Evolutionary conservation across 2,113 vertebrate species (phyloP).

Genomic region (Sinocyclocheilus grahami): DNA sequence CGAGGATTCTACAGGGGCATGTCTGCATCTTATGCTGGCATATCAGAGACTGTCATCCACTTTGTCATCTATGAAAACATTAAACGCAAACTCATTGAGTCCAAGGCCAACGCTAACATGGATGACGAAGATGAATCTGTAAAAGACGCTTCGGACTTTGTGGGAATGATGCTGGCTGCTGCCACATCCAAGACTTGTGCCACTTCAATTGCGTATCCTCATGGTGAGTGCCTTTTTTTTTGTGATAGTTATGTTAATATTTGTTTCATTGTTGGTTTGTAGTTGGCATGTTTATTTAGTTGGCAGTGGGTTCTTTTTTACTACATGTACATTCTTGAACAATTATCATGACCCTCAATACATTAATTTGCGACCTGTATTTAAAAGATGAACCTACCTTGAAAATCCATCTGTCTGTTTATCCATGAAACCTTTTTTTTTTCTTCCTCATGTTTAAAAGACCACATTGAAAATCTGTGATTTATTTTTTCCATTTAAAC

Average conservation of each 20-base stretch:
- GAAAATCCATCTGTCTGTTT: no score
- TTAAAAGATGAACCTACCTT: no score
- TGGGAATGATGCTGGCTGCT: slow-evolving; percentile 96
- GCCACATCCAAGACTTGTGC: slow-evolving; percentile 90
- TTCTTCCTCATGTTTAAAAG: no score
- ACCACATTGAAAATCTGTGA: no score
- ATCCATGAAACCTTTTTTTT: no score
- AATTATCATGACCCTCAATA: no score
- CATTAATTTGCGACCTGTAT: no score
- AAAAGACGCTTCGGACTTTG: slow-evolving; percentile 92
- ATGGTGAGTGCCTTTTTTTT: slow-evolving; percentile 77
- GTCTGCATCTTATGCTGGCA: slow-evolving; percentile 97
- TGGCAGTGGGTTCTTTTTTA: no score
- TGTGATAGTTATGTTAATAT: neutral
- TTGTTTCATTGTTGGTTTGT: neutral
- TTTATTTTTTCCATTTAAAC: no score
- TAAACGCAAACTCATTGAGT: slow-evolving; percentile 88
- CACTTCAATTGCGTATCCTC: slow-evolving; percentile 83
- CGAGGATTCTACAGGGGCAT: slow-evolving; percentile 97
- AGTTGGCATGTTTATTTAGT: neutral
- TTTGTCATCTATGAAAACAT: slow-evolving; percentile 99
- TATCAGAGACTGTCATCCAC: slow-evolving; percentile 98
- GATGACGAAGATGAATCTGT: slow-evolving; percentile 84
- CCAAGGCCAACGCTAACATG: slow-evolving; percentile 81
- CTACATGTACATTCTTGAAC: no score